Base-by-base conservation (phyloP, 2,888 invertebrate species). In the Arrhopalites spinosus region DNA sequence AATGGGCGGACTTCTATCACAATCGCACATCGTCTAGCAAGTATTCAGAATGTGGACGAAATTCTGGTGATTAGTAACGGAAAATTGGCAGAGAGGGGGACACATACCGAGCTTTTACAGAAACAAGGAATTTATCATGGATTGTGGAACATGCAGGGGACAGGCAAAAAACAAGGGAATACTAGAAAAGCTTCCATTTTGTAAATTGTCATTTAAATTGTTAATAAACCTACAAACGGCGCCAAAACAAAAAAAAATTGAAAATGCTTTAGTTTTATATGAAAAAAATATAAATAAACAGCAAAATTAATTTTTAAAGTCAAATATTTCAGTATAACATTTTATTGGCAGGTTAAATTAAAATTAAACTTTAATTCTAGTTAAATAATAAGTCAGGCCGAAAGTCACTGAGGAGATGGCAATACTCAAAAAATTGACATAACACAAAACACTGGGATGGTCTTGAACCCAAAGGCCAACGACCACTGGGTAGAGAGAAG, bases 11-110 rank as follows among this genome's bases (percentile, higher is more conserved):
- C 95, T 0, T 94, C 93, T 78, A 91, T 95, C 45, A 91, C 92
- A 82, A 94, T 95, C 81, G 95, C 95, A 0, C 95, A 95, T 86
- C 88, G 95, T 74, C 87, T 95, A 64, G 92, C 93, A 74, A 94
- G 95, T 0, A 90, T 95, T 70, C 90, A 93, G 79, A 93, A 93
- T 84, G 93, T 93, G 0, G 93, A 95, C 86, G 83, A 88, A 74
- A 92, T 93, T 83, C 91, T 91, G 20, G 53, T 53, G 7, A 5
- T 53, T 15, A 53, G 15, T 20, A 53, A 53, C 72, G 94, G 93
- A n/a, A 86, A 85, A 75, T 89, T 93, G 20, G 90, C 88, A 1
- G 93, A 93, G 84, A 87, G 86, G 77, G 93, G 93, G 74, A 90
- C 89, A 0, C 93, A 93, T 84, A 84, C 87, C 0, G 88, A 92